Evolutionary conservation across 1,140 invertebrate genomes (phyloP), one percentile per base, ranked within the genome.

Genomic region (Aporrectodea caliginosa): DNA sequence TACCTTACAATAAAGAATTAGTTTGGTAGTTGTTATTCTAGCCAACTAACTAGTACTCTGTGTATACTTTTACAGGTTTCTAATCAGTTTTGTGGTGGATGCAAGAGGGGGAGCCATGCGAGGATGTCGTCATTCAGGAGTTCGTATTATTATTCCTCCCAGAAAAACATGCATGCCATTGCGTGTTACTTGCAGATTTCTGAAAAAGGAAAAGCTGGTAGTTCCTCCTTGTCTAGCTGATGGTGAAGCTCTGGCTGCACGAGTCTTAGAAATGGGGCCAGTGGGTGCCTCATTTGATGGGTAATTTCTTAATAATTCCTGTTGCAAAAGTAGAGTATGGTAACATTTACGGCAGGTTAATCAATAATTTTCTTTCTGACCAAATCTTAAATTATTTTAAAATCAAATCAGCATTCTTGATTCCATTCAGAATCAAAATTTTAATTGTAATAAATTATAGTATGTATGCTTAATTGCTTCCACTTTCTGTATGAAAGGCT

Each of bases 1-100:
- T n/a, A n/a, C n/a, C n/a, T n/a, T n/a, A n/a, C n/a, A n/a, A n/a
- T n/a, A n/a, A n/a, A n/a, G n/a, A n/a, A n/a, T n/a, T n/a, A n/a
- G n/a, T n/a, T n/a, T n/a, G n/a, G n/a, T n/a, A n/a, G n/a, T n/a
- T n/a, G n/a, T n/a, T n/a, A n/a, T n/a, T n/a, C n/a, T n/a, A n/a
- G n/a, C n/a, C n/a, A n/a, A n/a, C n/a, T n/a, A n/a, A n/a, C n/a
- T n/a, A n/a, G n/a, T n/a, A n/a, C n/a, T n/a, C n/a, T n/a, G n/a
- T n/a, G n/a, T 71, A 31, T n/a, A 77, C 58, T 79, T 77, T 87
- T 90, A 73, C 85, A 99, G 97, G 88, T 99, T 99, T 91, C 91
- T 99, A 85, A 97, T 99, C 72, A 98, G 96, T 81, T 99, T 99
- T 89, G 92, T 99, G 90, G 98, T 99, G 81, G 98, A 99, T 88